Percentiles rank a stretch among this genome's conserved stretches.
Evolutionary conservation across 2,797 vertebrate genomes (phyloP).

Genomic region (Malurus leucopterus): DNA sequence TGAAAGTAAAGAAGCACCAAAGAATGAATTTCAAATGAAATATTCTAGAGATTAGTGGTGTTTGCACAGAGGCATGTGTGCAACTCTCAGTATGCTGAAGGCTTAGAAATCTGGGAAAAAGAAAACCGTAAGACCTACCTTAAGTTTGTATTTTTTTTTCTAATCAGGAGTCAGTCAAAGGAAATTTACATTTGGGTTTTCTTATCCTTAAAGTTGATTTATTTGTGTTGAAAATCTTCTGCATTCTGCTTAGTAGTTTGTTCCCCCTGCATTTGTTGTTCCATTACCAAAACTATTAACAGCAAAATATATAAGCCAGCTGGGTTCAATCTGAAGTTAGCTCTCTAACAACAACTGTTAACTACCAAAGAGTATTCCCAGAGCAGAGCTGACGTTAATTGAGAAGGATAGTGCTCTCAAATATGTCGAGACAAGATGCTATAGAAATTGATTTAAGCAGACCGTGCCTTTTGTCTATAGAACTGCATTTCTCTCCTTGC

Average conservation of each 20-base stretch:
- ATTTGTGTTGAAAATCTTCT: constrained; percentile 13
- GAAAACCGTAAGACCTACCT: not conserved
- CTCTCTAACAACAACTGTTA: constrained; percentile 46
- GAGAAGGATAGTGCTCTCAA: constrained; percentile 48
- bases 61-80: not conserved
- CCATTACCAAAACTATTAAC: constrained; percentile 28
- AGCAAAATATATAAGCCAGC: constrained; percentile 45
- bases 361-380: constrained; percentile 48
- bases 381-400: constrained; percentile 51
- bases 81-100: not conserved
- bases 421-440: constrained; percentile 45
- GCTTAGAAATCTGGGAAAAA: not conserved
- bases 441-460: constrained; percentile 46
- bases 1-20: not conserved
- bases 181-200: not conserved
- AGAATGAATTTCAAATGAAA: not conserved
- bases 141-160: not conserved
- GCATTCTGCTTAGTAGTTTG: not conserved
- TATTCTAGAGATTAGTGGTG: not conserved
- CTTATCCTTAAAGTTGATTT: constrained; percentile 26
- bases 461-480: constrained; percentile 27
- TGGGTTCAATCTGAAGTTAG: constrained; percentile 43
- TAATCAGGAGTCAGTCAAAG: not conserved
- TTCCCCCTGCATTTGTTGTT: constrained; percentile 6
- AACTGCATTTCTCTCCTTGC: constrained; percentile 7